Evolutionary conservation across 2,797 vertebrate genomes (phyloP).

Genomic region (Pelochelys cantorii): DNA sequence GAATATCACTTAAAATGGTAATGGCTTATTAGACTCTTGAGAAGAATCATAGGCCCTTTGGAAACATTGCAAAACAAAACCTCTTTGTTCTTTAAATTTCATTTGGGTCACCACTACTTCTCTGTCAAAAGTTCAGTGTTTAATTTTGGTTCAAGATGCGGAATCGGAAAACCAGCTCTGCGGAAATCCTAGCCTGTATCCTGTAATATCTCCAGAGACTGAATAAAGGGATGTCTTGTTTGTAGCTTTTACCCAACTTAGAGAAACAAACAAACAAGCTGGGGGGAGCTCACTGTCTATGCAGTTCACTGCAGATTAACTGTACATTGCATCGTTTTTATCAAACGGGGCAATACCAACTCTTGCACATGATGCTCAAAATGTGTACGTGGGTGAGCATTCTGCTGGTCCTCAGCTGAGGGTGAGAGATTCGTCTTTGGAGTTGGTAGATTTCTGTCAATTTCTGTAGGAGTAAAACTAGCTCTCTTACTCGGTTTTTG

Average conservation of each 20-base stretch:
- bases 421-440: background rate
- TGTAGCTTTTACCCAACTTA: conserved; percentile 57
- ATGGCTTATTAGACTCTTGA: fast-evolving
- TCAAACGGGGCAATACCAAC: conserved; percentile 46
- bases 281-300: conserved; percentile 6
- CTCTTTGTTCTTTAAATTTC: fast-evolving
- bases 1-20: fast-evolving
- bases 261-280: conserved; percentile 16
- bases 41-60: background rate
- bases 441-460: background rate
- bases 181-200: background rate
- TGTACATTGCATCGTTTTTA: conserved; percentile 28
- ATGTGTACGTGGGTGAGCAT: background rate
- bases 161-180: background rate
- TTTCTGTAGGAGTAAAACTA: background rate
- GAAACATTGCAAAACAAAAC: background rate
- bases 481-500: background rate
- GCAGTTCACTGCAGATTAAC: conserved; percentile 7
- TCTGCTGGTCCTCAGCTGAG: background rate
- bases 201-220: conserved; percentile 8
- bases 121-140: conserved; percentile 14
- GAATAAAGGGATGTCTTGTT: background rate
- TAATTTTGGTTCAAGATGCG: conserved; percentile 36
- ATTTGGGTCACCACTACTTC: background rate
- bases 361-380: background rate